A percentile compares a stretch with the other conserved stretches of the same genome.
Conservation (phyloP, 2,113 vertebrate species). For the Megatriorchis doriae region DNA sequence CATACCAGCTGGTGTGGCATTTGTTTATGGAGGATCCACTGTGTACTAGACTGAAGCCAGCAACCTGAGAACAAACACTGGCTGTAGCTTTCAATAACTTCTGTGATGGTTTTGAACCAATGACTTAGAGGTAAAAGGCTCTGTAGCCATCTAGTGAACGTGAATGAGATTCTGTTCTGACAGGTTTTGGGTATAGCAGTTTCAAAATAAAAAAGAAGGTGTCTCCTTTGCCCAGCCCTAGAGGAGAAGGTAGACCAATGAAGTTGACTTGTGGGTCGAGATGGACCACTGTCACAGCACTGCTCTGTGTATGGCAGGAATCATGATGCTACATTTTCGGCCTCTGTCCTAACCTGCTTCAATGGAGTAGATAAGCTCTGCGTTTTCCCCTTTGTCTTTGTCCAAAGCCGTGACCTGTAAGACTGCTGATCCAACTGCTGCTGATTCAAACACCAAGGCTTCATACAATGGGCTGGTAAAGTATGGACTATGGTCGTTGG, state of each 20-base stretch:
- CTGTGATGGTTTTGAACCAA: background rate
- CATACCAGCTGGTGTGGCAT: background rate
- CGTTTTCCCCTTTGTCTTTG: slow-evolving; percentile 95
- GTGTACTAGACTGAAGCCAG: background rate
- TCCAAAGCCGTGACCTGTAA: slow-evolving; percentile 92
- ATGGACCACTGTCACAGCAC: background rate
- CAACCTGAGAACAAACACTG: background rate
- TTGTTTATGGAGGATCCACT: background rate
- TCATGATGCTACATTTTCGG: background rate
- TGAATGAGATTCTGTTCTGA: background rate
- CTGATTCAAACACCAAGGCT: slow-evolving; percentile 91
- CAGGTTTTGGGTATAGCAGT: background rate
- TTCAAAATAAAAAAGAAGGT: background rate
- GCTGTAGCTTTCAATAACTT: background rate
- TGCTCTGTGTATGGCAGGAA: background rate
- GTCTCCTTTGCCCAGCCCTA: background rate
- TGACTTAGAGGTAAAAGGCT: background rate
- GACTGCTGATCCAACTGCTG: slow-evolving; percentile 92
- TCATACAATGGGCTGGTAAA: slow-evolving; percentile 91
- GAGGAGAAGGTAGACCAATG: background rate
- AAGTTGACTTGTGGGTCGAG: background rate
- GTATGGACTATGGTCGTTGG: slow-evolving; percentile 92
- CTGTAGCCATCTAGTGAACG: background rate
- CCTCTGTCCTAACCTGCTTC: slow-evolving; percentile 84
- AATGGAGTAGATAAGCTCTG: slow-evolving; percentile 88